Percentiles rank a stretch among this genome's conserved stretches.
Evolutionary conservation across 2,888 invertebrate species (phyloP).

Genomic region (Trissolcus brochymenae): DNA sequence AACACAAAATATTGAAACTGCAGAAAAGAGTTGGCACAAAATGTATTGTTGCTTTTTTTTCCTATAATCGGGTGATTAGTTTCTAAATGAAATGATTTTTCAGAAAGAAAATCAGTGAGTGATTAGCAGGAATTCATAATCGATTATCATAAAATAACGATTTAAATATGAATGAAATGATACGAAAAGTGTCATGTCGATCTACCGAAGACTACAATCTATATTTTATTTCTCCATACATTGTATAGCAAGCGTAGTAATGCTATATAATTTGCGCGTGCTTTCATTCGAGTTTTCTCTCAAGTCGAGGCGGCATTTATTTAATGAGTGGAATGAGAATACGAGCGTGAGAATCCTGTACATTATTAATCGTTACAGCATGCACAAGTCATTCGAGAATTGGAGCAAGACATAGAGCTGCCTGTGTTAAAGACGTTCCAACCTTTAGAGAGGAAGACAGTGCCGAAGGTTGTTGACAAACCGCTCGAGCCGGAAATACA

Average conservation of each 20-base stretch:
- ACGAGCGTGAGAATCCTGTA: conserved; percentile 66
- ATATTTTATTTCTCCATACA: conserved; percentile 14
- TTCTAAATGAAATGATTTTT: too few relatives aligned
- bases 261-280: conserved; percentile 50
- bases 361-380: conserved; percentile 65
- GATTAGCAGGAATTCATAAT: too few relatives aligned
- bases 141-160: not conserved
- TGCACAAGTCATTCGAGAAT: conserved; percentile 72
- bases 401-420: conserved; percentile 73
- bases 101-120: too few relatives aligned
- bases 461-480: conserved; percentile 72
- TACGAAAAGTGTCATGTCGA: conserved; percentile 28
- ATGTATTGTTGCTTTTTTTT: too few relatives aligned
- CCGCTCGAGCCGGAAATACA: conserved; percentile 74
- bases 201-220: conserved; percentile 25
- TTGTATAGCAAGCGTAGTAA: conserved; percentile 16
- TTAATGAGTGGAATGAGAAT: conserved; percentile 67
- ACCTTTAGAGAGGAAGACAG: conserved; percentile 73
- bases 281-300: conserved; percentile 56
- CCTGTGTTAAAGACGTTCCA: conserved; percentile 75
- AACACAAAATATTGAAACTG: too few relatives aligned
- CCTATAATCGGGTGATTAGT: too few relatives aligned
- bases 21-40: too few relatives aligned
- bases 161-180: too few relatives aligned
- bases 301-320: conserved; percentile 44